Evolutionary conservation across 1,140 invertebrate species (phyloP).

Genomic region (Eupristina koningsbergeri): DNA sequence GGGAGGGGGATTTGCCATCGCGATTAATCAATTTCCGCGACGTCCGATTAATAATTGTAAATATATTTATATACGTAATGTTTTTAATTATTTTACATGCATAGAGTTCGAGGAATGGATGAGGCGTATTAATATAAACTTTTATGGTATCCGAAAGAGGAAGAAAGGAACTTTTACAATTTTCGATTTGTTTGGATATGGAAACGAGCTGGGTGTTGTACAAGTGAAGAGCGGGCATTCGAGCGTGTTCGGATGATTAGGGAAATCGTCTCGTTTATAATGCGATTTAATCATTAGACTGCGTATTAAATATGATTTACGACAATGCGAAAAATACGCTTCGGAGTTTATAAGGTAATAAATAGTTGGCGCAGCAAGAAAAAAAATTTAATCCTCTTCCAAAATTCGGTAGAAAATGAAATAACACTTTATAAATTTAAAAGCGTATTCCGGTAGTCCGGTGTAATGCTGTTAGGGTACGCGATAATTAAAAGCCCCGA

Average conservation of each 20-base stretch:
- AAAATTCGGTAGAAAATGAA: not conserved
- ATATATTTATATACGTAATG: not conserved
- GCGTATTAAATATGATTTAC: not conserved
- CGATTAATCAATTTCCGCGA: not conserved
- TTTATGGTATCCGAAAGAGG: not conserved
- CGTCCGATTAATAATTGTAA: not conserved
- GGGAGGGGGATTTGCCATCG: not conserved
- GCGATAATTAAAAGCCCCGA: not conserved
- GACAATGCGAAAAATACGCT: not conserved
- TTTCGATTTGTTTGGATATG: not conserved
- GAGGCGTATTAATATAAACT: not conserved
- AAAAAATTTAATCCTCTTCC: not conserved
- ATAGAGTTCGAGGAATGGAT: not conserved
- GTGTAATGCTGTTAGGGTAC: not conserved
- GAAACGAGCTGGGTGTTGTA: not conserved
- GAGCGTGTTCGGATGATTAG: not conserved
- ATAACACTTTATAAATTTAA: not conserved
- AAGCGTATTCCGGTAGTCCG: not conserved
- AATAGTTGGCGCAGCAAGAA: not conserved
- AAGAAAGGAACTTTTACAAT: not conserved
- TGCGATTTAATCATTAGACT: not conserved
- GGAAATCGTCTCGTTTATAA: no score
- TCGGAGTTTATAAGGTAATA: not conserved
- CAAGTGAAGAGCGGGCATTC: not conserved
- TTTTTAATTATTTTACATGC: not conserved